A percentile compares a stretch with the other conserved stretches of the same genome.
Conservation (phyloP, 2,797 vertebrate genomes). For the Falco columbarius region DNA sequence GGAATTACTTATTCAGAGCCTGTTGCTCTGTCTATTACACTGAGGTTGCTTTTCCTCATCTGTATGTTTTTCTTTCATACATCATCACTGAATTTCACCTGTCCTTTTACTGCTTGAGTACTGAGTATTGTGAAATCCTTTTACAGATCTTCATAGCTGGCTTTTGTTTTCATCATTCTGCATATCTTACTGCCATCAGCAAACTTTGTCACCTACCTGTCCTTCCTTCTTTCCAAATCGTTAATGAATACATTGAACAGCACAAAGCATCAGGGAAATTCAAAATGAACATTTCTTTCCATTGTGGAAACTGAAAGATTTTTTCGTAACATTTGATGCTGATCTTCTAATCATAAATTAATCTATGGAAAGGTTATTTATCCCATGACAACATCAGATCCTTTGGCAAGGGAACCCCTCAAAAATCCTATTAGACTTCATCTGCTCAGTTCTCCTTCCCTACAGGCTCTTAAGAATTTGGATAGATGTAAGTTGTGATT, state of each 20-base stretch:
- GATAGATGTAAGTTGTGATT: background rate
- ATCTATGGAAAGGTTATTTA: background rate
- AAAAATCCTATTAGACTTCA: background rate
- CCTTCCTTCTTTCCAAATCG: background rate
- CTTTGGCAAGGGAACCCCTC: background rate
- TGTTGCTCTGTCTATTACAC: background rate
- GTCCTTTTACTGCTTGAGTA: background rate
- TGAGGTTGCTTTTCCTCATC: background rate
- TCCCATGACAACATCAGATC: background rate
- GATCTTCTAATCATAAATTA: background rate
- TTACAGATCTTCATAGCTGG: background rate
- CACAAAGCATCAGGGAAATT: background rate
- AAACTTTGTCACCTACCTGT: background rate
- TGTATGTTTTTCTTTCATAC: background rate
- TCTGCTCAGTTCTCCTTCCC: background rate
- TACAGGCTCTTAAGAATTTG: background rate
- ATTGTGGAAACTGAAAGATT: background rate
- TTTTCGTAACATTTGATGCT: background rate
- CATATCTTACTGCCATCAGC: background rate
- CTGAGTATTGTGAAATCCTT: background rate
- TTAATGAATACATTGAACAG: background rate
- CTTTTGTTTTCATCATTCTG: background rate
- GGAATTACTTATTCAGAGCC: background rate
- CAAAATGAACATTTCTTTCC: background rate
- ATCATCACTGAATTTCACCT: background rate